Base-by-base conservation (phyloP, 2,113 vertebrate genomes). In the Dicrurus megarhynchus region DNA sequence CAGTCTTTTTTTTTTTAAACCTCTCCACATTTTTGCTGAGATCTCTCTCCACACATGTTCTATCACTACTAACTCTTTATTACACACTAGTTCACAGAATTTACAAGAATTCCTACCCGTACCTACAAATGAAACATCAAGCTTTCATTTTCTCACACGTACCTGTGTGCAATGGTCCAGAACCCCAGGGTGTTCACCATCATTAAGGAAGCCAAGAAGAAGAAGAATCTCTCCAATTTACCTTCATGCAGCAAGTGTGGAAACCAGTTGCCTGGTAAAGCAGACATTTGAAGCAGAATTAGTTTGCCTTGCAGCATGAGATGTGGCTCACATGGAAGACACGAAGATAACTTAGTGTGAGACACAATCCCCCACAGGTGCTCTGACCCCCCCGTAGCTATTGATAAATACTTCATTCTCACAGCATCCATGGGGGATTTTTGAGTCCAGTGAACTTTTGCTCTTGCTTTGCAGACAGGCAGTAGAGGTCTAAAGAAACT, bases 201-300 rank as follows among this genome's bases (percentile, higher is more conserved):
- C 97, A 98, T 99, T 88, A 99, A 92, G 33, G 97, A 98, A 52
- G 98, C 98, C 97, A 99, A 61, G 24, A 99, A 96, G 96, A 99
- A 99, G 97, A 99, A 99, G 96, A 99, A 99, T 60, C 96, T 98
- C 90, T 99, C 99, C 97, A 99, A 98, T 97, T 99, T 98, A 46
- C 99, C 99, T 78, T 98, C 98, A 87, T 98, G 98, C 81, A 99
- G 97, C 88, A 96, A 94, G 89, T 98, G 98, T 95, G 99, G 99
- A 94, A 99, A 99, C 98, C 99, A 99, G 91, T 84, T 98, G 64
- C 99, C 99, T 99, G 95, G 93, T 52, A 89, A 93, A 96, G 42
- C n/a, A 93, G 95, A 91, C 18, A 97, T 97, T 97, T 50, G 87
- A 67, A 87, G 81, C 37, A 89, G 52, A 42, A 56, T 94, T 81